Conservation (phyloP, 2,113 vertebrate species). For the Campylorhamphus procurvoides region DNA sequence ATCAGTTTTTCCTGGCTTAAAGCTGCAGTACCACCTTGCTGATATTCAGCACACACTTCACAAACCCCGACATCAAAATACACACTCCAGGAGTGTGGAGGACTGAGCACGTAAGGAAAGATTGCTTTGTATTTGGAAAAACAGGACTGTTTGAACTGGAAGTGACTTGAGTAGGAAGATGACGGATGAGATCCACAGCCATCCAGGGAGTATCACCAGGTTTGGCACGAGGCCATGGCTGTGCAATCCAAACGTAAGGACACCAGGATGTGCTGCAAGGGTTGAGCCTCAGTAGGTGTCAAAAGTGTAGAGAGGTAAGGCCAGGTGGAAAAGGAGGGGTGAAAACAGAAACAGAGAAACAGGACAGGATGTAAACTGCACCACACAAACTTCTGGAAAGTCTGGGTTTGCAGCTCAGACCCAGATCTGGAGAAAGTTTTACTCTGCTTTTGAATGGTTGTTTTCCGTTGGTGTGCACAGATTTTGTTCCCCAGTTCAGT, state of each 20-base stretch:
- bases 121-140: not conserved
- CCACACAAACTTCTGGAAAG: not conserved
- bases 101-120: not conserved
- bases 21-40: not conserved
- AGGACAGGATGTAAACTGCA: not conserved
- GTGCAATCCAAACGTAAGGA: not conserved
- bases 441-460: not conserved
- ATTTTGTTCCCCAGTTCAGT: not conserved
- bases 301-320: not conserved
- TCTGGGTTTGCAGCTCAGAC: not conserved
- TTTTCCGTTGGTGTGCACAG: not conserved
- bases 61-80: not conserved
- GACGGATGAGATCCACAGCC: not conserved
- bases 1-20: not conserved
- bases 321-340: not conserved
- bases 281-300: not conserved
- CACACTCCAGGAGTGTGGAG: not conserved
- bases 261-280: not conserved
- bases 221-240: not conserved
- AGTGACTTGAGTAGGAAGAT: not conserved
- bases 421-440: not conserved
- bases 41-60: not conserved
- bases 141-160: not conserved
- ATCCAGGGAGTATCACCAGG: not conserved
- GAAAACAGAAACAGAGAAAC: not conserved